These are phyloP conservation scores for Venusia cambrica DNA, from an alignment of 2,888 invertebrate genomes.

Conservation along the genomic window DNA sequence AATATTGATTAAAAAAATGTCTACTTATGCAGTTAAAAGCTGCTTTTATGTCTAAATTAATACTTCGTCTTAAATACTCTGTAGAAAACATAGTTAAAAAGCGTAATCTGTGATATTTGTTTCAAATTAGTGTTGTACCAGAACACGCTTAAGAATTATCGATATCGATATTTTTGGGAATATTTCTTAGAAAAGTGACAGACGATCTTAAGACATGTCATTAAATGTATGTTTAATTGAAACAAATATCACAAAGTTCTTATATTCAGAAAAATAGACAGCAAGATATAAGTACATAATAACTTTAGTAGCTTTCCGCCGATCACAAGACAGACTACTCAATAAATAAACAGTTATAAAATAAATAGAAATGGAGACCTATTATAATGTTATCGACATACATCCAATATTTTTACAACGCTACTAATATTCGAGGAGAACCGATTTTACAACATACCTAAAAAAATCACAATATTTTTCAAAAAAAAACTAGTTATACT, in stretches of 20 bases:
- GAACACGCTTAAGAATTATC: constrained; percentile 4
- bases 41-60: constrained; percentile 52
- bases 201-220: neutral
- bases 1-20: constrained; percentile 33
- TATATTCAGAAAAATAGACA: constrained; percentile 20
- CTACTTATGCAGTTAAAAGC: constrained; percentile 41
- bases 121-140: constrained; percentile 12
- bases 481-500: constrained; percentile 24
- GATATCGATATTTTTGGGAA: constrained; percentile 9
- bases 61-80: constrained; percentile 61
- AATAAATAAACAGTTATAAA: constrained; percentile 27
- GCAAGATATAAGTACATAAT: constrained; percentile 36
- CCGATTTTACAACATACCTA: constrained; percentile 25
- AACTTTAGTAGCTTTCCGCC: constrained; percentile 32
- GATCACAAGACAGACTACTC: constrained; percentile 29
- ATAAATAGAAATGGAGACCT: constrained; percentile 26
- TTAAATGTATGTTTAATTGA: no score
- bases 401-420: constrained; percentile 30
- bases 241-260: constrained; percentile 16
- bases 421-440: constrained; percentile 32
- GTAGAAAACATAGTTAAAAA: constrained; percentile 29
- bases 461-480: constrained; percentile 26
- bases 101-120: constrained; percentile 23
- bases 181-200: neutral
- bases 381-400: constrained; percentile 27